Evolutionary conservation across 2,113 vertebrate genomes (phyloP).

Genomic region (Odobenus rosmarus): DNA sequence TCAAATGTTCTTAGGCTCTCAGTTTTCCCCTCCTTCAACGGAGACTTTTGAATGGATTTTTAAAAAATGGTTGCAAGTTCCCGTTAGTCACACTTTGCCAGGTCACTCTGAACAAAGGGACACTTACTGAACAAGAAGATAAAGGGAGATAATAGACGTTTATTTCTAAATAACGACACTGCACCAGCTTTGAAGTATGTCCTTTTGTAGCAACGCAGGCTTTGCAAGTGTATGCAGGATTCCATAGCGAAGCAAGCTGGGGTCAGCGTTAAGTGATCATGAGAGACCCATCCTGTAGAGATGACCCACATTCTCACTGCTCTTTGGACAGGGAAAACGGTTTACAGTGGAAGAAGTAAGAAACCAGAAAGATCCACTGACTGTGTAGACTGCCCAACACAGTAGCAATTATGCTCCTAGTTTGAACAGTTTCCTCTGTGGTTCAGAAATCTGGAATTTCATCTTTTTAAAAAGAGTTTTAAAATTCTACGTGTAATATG

Average conservation of each 20-base stretch:
- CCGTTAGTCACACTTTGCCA: background rate
- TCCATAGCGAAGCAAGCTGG: background rate
- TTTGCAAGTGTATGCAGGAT: background rate
- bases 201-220: background rate
- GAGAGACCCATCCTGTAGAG: background rate
- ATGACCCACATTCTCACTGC: conserved; percentile 8
- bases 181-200: background rate
- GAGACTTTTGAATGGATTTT: conserved; percentile 51
- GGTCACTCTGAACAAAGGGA: background rate
- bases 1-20: conserved; percentile 40
- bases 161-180: background rate
- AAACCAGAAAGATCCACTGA: conserved; percentile 18
- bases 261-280: background rate
- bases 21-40: background rate
- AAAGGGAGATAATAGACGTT: background rate
- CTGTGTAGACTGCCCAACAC: background rate
- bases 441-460: conserved; percentile 52
- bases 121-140: background rate
- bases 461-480: conserved; percentile 16
- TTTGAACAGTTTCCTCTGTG: background rate
- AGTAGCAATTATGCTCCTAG: conserved; percentile 17
- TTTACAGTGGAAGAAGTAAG: conserved; percentile 54
- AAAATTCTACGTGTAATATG: background rate
- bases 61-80: background rate
- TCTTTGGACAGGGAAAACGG: background rate